Conservation (phyloP, 2,113 vertebrate species). For the Puffinus mauretanicus region DNA sequence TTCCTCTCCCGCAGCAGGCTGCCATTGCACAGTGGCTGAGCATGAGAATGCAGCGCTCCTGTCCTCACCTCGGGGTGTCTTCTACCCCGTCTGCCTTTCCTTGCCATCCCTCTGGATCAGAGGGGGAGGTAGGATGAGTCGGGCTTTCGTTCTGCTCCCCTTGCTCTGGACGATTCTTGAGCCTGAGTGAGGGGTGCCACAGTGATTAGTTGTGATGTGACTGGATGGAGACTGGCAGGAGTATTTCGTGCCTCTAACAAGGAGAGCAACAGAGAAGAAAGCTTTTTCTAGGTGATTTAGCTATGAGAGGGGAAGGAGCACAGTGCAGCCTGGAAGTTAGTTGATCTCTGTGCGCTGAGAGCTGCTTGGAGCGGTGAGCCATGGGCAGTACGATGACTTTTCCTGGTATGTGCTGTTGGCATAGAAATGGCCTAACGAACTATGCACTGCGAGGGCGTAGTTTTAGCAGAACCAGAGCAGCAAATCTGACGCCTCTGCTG, state of each 20-base stretch:
- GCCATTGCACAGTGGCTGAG: not conserved
- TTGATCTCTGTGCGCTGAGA: not conserved
- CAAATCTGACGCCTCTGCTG: not conserved
- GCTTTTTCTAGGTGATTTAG: not conserved
- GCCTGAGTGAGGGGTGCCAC: not conserved
- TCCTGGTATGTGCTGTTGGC: not conserved
- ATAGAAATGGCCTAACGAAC: not conserved
- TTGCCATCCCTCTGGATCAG: not conserved
- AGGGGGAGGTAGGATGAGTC: not conserved
- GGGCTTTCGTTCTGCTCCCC: not conserved
- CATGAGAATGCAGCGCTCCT: not conserved
- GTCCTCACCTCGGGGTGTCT: not conserved
- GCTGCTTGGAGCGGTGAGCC: not conserved
- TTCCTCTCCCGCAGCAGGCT: not conserved
- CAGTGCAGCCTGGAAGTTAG: not conserved
- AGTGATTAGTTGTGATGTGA: not conserved
- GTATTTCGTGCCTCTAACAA: not conserved
- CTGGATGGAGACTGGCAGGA: not conserved
- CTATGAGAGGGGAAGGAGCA: not conserved
- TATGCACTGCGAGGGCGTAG: fast-evolving
- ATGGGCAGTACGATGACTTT: fast-evolving
- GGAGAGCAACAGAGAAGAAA: not conserved
- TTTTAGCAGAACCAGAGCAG: not conserved
- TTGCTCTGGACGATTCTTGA: not conserved
- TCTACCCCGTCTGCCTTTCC: not conserved